These are phyloP conservation scores for Atherinomorus stipes DNA, from an alignment of 2,113 vertebrate genomes.

Conservation along the genomic window DNA sequence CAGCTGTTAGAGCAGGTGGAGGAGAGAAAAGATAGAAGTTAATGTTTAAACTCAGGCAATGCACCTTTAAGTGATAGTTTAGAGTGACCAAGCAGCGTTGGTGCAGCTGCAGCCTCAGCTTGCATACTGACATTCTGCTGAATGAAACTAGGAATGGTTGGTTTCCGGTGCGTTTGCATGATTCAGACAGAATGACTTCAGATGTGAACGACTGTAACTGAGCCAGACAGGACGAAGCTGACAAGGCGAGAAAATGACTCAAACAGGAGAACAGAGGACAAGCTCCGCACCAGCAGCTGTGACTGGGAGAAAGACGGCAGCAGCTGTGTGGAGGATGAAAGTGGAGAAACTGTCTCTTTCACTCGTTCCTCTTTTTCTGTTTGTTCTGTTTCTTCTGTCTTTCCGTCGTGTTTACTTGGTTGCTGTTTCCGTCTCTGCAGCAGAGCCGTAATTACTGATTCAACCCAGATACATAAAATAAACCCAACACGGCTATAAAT, in stretches of 20 bases:
- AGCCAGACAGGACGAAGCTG: neutral
- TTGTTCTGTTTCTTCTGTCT: conserved; percentile 2
- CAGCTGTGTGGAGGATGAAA: neutral
- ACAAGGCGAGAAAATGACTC: neutral
- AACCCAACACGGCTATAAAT: conserved; percentile 58
- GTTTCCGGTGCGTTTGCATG: neutral
- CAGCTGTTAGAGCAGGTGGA: too few species aligned
- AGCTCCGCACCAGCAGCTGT: neutral
- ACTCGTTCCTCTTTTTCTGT: neutral
- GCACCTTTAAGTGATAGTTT: too few species aligned
- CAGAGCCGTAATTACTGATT: conserved; percentile 52
- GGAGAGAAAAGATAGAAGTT: too few species aligned
- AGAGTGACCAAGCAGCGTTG: too few species aligned
- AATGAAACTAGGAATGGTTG: neutral
- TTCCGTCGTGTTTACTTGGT: conserved; percentile 8
- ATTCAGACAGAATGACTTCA: conserved; percentile 14
- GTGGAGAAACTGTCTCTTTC: neutral
- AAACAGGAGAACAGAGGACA: neutral
- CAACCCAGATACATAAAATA: conserved; percentile 72
- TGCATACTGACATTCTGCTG: too few species aligned
- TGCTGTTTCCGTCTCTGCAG: conserved; percentile 13
- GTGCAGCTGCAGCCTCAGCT: too few species aligned
- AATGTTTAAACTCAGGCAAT: too few species aligned
- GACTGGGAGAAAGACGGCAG: too few species aligned
- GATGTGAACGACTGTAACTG: neutral